Percentiles rank a stretch among this genome's conserved stretches.
Conservation (phyloP, 2,888 invertebrate genomes). For the Sinohyriopsis cumingii region DNA sequence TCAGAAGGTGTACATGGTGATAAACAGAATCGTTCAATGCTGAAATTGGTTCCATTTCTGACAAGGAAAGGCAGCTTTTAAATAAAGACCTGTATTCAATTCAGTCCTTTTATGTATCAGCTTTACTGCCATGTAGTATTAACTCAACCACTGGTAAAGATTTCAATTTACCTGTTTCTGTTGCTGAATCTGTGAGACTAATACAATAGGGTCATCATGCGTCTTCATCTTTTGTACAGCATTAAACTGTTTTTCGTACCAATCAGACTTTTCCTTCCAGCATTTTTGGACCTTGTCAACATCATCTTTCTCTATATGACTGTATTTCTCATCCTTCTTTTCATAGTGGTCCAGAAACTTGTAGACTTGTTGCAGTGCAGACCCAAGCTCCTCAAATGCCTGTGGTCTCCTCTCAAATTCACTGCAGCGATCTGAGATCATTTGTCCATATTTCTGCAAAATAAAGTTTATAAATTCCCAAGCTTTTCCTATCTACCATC, state of each 20-base stretch:
- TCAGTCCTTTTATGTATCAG: too few species aligned
- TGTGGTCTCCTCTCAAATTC: constrained; percentile 87
- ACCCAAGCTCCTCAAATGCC: constrained; percentile 86
- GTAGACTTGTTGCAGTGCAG: constrained; percentile 84
- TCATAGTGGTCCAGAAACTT: constrained; percentile 79
- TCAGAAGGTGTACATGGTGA: too few species aligned
- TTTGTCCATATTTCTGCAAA: constrained; percentile 84
- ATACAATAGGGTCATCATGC: constrained; percentile 81
- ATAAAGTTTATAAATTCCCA: constrained; percentile 62
- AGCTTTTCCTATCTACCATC: too few species aligned
- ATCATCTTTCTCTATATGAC: constrained; percentile 80
- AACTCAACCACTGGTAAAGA: too few species aligned
- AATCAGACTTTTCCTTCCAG: constrained; percentile 81
- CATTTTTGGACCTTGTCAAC: constrained; percentile 83
- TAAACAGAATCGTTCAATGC: too few species aligned
- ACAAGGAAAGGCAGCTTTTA: too few species aligned
- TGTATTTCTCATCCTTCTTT: constrained; percentile 71
- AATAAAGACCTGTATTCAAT: too few species aligned
- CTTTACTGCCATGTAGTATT: too few species aligned
- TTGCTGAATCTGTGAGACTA: constrained; percentile 84
- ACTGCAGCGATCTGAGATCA: constrained; percentile 86
- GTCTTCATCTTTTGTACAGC: constrained; percentile 79
- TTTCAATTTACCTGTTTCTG: constrained; percentile 79
- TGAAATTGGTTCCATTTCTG: too few species aligned
- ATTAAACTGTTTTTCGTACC: constrained; percentile 86